Evolutionary conservation across 2,797 vertebrate genomes (phyloP).

Genomic region (Gallinago solitaria): DNA sequence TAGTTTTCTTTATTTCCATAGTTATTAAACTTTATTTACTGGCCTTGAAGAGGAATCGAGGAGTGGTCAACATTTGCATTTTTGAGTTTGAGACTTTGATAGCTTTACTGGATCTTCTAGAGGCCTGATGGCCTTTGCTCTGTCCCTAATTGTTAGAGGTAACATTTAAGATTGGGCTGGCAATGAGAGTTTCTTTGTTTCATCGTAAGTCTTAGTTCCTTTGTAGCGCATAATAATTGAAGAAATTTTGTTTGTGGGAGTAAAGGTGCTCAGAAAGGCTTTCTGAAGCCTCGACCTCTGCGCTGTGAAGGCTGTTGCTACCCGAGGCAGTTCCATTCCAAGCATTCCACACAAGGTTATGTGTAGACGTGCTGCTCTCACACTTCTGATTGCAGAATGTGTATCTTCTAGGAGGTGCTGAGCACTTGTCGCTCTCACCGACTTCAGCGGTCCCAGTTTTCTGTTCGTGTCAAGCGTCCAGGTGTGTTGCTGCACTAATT

Average conservation of each 20-base stretch:
- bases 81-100: background rate
- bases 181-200: background rate
- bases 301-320: background rate
- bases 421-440: background rate
- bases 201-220: background rate
- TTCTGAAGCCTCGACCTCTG: background rate
- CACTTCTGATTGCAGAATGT: background rate
- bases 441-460: background rate
- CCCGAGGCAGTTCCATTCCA: background rate
- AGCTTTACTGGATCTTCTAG: background rate
- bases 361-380: background rate
- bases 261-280: background rate
- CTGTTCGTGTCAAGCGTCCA: background rate
- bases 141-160: background rate
- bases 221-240: background rate
- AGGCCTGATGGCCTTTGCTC: background rate
- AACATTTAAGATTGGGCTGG: background rate
- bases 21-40: conserved; percentile 22
- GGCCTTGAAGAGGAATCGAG: background rate
- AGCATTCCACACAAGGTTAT: no score
- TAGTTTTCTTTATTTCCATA: conserved; percentile 6
- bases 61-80: background rate
- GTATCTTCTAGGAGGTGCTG: background rate
- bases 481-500: background rate
- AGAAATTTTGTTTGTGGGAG: background rate